Evolutionary conservation across 2,113 vertebrate genomes (phyloP).

Genomic region (Ammodytes marinus): DNA sequence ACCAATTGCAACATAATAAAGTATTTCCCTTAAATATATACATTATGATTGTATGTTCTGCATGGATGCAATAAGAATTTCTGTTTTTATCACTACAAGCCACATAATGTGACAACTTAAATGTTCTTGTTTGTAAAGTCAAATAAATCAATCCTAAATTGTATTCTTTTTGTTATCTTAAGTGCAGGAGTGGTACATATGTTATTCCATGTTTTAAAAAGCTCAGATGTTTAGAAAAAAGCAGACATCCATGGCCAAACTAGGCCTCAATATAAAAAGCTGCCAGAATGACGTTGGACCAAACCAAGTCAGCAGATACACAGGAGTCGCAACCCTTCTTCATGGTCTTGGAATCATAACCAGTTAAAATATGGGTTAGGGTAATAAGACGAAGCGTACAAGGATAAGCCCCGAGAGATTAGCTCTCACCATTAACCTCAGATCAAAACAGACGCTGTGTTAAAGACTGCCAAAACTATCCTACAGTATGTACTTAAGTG

Average conservation of each 20-base stretch:
- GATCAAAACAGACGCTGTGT: too few species aligned
- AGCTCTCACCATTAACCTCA: not conserved
- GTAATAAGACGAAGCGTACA: not conserved
- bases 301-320: not conserved
- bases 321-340: not conserved
- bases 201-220: too few species aligned
- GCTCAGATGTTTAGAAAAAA: too few species aligned
- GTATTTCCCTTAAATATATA: not conserved
- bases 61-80: not conserved
- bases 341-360: conserved; percentile 8
- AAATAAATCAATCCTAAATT: too few species aligned
- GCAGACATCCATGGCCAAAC: too few species aligned
- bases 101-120: not conserved
- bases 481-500: not conserved
- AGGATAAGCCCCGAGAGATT: not conserved
- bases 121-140: too few species aligned
- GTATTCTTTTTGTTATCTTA: too few species aligned
- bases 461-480: not conserved
- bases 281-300: too few species aligned
- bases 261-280: too few species aligned
- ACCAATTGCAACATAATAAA: not conserved
- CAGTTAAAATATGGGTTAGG: not conserved
- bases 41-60: too few species aligned
- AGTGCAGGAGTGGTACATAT: too few species aligned
- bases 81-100: not conserved